Base-by-base conservation (phyloP, 2,797 vertebrate species). In the Fratercula arctica region DNA sequence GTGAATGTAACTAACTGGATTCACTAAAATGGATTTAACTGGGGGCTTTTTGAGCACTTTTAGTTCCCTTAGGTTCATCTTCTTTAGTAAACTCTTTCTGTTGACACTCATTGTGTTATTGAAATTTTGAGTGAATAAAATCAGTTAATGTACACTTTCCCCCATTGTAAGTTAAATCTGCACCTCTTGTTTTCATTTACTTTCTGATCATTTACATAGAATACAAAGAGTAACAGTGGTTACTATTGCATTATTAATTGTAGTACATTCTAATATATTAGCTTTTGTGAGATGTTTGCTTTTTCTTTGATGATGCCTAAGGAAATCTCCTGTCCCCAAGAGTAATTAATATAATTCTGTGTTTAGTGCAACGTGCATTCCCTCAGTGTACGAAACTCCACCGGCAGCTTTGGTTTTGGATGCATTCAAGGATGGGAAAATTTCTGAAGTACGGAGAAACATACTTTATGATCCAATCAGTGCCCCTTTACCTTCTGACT, bases 311-410 rank as follows among this genome's bases (percentile, higher is more conserved):
- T 39, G 59, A 57, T 73, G 69, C 29, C 45, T 45, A 64, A 88
- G 64, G 39, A 75, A 31, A 85, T 50, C 10, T 94, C 28, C 45
- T 64, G 35, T 33, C 13, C 37, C 5, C 17, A 39, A 16, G 31
- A 54, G 24, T 95, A 81, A 96, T 57, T 75, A 26, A 46, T 96
- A 4, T 94, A 60, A 33, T 94, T 97, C 92, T 94, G 86, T 95
- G 96, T 97, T 81, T 97, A 99, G 99, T 80, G 98, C 97, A n/a
- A 93, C 98, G 46, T 99, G 99, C 95, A 51, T 99, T 87, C 96
- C 96, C 43, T 97, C 98, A 51, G 96, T 93, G 43, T 98, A 98
- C 10, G 95, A 98, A 93, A 98, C 97, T 72, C 98, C 98, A 16
- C 61, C 97, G 11, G 92, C 95, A 29, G 97, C 98, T 41, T 91